A percentile compares a stretch with the other conserved stretches of the same genome.
Evolutionary conservation across 2,888 invertebrate genomes (phyloP).

Genomic region (Pyrrhia umbra): DNA sequence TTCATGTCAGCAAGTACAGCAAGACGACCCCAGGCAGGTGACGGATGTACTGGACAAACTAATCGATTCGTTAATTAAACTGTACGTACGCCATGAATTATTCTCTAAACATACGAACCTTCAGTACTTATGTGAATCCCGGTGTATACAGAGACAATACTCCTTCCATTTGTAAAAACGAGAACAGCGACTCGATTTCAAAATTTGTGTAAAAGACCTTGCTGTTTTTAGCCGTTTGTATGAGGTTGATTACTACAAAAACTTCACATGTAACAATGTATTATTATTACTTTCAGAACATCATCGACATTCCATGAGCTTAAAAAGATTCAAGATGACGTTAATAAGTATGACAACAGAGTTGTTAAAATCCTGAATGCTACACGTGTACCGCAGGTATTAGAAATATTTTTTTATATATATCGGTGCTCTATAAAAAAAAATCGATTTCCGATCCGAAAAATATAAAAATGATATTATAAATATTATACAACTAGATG

Average conservation of each 20-base stretch:
- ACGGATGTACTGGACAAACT: conserved; percentile 91
- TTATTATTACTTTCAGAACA: conserved; percentile 81
- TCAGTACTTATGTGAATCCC: conserved; percentile 37
- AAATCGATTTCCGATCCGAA: no score
- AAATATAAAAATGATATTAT: no score
- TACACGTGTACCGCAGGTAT: conserved; percentile 78
- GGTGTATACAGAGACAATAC: conserved; percentile 9
- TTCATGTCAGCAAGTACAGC: conserved; percentile 92
- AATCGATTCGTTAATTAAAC: conserved; percentile 91
- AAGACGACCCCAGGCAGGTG: conserved; percentile 91
- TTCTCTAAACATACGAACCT: conserved; percentile 54
- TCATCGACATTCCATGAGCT: conserved; percentile 89
- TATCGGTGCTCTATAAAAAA: no score
- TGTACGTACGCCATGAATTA: conserved; percentile 82
- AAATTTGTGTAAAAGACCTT: not conserved
- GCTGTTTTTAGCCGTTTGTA: no score
- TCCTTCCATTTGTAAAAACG: conserved; percentile 9
- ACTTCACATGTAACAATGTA: no score
- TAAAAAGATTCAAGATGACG: conserved; percentile 88
- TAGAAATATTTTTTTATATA: conserved; percentile 11
- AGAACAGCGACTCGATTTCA: conserved; percentile 5
- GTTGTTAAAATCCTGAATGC: conserved; percentile 80
- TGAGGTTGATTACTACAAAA: no score
- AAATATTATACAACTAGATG: no score
- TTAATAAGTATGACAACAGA: conserved; percentile 82